Evolutionary conservation across 1,140 invertebrate species (phyloP), one percentile per base, ranked within the genome.

Genomic region (Daktulosphaira vitifoliae): DNA sequence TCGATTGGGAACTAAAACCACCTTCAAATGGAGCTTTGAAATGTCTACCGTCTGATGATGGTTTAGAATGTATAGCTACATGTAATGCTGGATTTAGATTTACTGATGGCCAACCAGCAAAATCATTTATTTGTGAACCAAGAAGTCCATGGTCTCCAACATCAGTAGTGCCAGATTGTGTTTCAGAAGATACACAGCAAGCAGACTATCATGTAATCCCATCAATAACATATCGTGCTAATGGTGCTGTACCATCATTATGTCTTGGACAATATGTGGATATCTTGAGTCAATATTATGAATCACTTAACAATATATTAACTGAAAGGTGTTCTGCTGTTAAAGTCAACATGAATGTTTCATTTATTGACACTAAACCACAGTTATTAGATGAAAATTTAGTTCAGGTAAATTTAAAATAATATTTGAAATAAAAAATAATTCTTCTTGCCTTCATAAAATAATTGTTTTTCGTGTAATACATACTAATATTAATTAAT

Each of bases 321-420:
- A 92, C 90, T 3, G 85, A 92, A 72, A 82, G 92, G 71, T 98
- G 94, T 76, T 96, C 92, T 0, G 90, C 89, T 23, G 88, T 96
- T 2, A 94, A 93, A 73, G 90, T 96, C 0, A 90, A 92, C 70
- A 95, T 96, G 81, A 93, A 94, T 72, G 91, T 96, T 2, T 87
- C 88, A 0, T 94, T 96, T 71, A 79, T 92, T 1, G 86, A 88
- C 70, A 85, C 88, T 2, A 81, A 84, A 70, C 86, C 90, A 42
- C 78, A 76, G 59, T 74, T 92, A 16, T 70, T 88, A 1, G 88
- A 92, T 73, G 89, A 92, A 73, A 92, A 92, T 74, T 83, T 92
- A 39, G 82, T 92, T 1, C 85, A 88, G 72, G 77, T 79, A 67
- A 69, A 22, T 29, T 25, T n/a, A 4, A n/a, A 6, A 6, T 20